These are phyloP conservation scores for Neodon shergylaensis DNA, from an alignment of 2,113 vertebrate genomes.

Conservation along the genomic window DNA sequence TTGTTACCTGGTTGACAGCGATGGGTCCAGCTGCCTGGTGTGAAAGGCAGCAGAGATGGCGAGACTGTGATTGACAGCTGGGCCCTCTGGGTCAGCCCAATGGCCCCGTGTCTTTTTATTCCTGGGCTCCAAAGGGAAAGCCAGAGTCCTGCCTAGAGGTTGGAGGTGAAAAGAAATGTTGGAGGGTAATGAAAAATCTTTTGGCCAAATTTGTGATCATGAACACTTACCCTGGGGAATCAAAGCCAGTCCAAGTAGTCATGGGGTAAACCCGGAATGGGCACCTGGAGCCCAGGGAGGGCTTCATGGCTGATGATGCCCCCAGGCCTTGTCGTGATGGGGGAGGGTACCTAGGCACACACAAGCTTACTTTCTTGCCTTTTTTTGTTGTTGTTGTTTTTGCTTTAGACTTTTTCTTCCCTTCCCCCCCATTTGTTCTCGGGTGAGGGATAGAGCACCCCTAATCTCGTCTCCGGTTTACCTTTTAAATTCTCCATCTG, in stretches of 20 bases:
- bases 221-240: slow-evolving; percentile 85
- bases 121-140: slow-evolving; percentile 85
- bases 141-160: slow-evolving; percentile 87
- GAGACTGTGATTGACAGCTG: slow-evolving; percentile 90
- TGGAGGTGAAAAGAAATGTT: slow-evolving; percentile 91
- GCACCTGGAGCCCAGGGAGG: slow-evolving; percentile 44
- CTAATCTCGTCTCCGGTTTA: not conserved
- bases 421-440: not conserved
- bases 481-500: not conserved
- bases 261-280: slow-evolving; percentile 58
- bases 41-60: slow-evolving; percentile 89
- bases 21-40: slow-evolving; percentile 92
- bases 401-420: no score
- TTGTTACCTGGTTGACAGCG: slow-evolving; percentile 94
- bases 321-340: not conserved
- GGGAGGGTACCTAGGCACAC: not conserved
- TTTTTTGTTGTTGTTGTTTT: not conserved
- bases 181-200: slow-evolving; percentile 90
- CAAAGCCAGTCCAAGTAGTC: slow-evolving; percentile 76
- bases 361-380: not conserved
- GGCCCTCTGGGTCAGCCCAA: slow-evolving; percentile 89
- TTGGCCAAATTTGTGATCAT: slow-evolving; percentile 89
- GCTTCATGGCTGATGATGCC: not conserved
- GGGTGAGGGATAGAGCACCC: not conserved
- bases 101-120: slow-evolving; percentile 90